Percentiles rank a stretch among this genome's conserved stretches.
These are phyloP conservation scores for Eupeodes latifasciatus DNA, from an alignment of 2,888 invertebrate genomes.

Conservation along the genomic window DNA sequence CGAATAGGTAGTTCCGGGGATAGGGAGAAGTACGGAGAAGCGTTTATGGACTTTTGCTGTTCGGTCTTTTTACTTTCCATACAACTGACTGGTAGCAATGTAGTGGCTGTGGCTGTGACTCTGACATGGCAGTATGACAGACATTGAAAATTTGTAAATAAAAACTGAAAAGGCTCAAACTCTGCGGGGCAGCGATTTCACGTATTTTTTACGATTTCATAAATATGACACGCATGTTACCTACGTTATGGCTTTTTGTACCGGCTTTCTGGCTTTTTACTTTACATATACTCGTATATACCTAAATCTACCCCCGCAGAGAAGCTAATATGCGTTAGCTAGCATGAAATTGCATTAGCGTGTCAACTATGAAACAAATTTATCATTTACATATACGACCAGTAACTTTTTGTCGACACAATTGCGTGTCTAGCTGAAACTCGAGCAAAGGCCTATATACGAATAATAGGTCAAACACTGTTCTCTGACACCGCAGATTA, in stretches of 20 bases:
- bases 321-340: slow-evolving; percentile 69
- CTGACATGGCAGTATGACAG: slow-evolving; percentile 21
- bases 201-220: slow-evolving; percentile 54
- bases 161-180: slow-evolving; percentile 51
- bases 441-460: slow-evolving; percentile 36
- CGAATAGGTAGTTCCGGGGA: not conserved
- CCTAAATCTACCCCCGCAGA: slow-evolving; percentile 31
- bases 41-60: slow-evolving; percentile 48
- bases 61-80: not conserved
- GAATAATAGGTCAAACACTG: slow-evolving; percentile 62
- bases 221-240: slow-evolving; percentile 64
- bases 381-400: slow-evolving; percentile 63
- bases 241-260: slow-evolving; percentile 23
- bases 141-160: slow-evolving; percentile 62
- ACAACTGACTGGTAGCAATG: not conserved
- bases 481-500: slow-evolving; percentile 54
- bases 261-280: slow-evolving; percentile 22
- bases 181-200: slow-evolving; percentile 58
- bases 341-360: slow-evolving; percentile 73
- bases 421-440: slow-evolving; percentile 50
- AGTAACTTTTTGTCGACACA: slow-evolving; percentile 32
- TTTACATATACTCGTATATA: not conserved
- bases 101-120: not conserved
- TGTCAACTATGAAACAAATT: slow-evolving; percentile 71
- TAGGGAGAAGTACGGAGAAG: slow-evolving; percentile 12